phyloP scores from a whole-genome alignment of 30 jellyfish, hydroid and myxozoan genomes.

The Mastigias papua region DNA sequence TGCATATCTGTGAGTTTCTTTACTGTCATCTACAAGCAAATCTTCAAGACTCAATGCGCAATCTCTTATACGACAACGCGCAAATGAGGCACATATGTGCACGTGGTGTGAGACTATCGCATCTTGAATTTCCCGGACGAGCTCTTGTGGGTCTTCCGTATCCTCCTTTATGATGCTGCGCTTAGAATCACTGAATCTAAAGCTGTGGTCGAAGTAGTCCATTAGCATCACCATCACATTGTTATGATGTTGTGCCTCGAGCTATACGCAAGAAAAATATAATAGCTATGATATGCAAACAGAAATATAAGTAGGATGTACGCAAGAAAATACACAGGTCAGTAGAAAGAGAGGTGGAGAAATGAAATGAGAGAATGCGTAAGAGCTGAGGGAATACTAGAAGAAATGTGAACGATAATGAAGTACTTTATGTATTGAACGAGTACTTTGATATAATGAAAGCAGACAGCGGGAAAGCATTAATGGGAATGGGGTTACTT shows the following conservation, averaged over 20 bases:
- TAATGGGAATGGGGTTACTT: too few relatives aligned
- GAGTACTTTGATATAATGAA: too few relatives aligned
- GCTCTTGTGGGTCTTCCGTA: constrained; percentile 50
- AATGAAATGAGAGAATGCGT: too few relatives aligned
- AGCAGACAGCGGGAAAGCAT: too few relatives aligned
- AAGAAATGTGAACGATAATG: too few relatives aligned
- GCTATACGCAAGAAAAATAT: constrained; percentile 22
- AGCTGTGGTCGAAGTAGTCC: constrained; percentile 80
- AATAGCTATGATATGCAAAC: too few relatives aligned
- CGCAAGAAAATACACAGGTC: too few relatives aligned
- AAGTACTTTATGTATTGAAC: too few relatives aligned
- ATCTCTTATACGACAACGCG: constrained; percentile 71
- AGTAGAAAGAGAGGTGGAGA: too few relatives aligned
- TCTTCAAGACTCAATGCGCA: constrained; percentile 74
- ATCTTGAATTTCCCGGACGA: constrained; percentile 66
- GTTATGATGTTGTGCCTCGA: constrained; percentile 62
- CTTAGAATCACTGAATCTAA: constrained; percentile 77
- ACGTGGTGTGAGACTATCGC: constrained; percentile 65
- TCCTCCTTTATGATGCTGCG: constrained; percentile 61
- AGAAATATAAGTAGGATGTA: too few relatives aligned
- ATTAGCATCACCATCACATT: constrained; percentile 82
- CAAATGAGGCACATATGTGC: constrained; percentile 73
- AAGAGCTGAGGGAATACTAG: too few relatives aligned
- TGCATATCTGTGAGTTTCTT: constrained; percentile 54
- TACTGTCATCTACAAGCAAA: constrained; percentile 31